Percentiles rank a stretch among this genome's conserved stretches.
phyloP scores from a whole-genome alignment of 2,888 invertebrate genomes.

The Andrena praecox region DNA sequence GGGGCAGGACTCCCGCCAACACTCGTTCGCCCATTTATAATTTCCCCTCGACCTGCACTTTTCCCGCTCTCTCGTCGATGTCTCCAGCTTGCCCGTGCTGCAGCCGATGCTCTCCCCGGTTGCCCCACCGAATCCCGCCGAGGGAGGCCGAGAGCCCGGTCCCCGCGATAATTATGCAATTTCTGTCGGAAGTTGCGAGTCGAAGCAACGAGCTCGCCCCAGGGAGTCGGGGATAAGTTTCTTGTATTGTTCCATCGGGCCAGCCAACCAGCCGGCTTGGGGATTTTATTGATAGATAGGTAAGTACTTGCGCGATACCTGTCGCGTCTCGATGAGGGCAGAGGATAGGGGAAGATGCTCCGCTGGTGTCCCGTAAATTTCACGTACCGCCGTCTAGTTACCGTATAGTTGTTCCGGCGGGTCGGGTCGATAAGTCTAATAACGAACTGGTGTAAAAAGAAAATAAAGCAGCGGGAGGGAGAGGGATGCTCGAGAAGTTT shows the following conservation, averaged over 20 bases:
- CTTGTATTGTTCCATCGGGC: slow-evolving; percentile 38
- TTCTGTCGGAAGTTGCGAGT: slow-evolving; percentile 39
- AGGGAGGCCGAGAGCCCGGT: not conserved
- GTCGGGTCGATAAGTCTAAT: slow-evolving; percentile 57
- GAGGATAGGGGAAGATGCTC: not conserved
- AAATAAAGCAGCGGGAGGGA: slow-evolving; percentile 34
- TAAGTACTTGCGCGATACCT: slow-evolving; percentile 17
- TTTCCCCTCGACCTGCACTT: slow-evolving; percentile 18
- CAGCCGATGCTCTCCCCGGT: not conserved
- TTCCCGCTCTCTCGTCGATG: slow-evolving; percentile 14
- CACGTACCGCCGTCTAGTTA: not conserved
- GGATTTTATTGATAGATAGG: slow-evolving; percentile 36
- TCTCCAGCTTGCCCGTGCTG: not conserved
- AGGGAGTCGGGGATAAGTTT: slow-evolving; percentile 48
- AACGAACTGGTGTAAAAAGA: slow-evolving; percentile 46
- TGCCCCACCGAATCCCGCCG: not conserved
- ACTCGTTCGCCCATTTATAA: slow-evolving; percentile 37
- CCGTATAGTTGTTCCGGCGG: slow-evolving; percentile 21
- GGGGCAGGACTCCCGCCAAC: not conserved
- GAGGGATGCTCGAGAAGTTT: slow-evolving; percentile 51
- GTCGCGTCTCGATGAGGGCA: slow-evolving; percentile 13
- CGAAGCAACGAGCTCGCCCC: slow-evolving; percentile 25
- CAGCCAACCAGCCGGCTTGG: slow-evolving; percentile 1
- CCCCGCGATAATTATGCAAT: slow-evolving; percentile 61
- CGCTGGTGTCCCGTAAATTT: slow-evolving; percentile 37